Base-by-base conservation (phyloP, 2,797 vertebrate genomes). In the Chloroceryle amazona region DNA sequence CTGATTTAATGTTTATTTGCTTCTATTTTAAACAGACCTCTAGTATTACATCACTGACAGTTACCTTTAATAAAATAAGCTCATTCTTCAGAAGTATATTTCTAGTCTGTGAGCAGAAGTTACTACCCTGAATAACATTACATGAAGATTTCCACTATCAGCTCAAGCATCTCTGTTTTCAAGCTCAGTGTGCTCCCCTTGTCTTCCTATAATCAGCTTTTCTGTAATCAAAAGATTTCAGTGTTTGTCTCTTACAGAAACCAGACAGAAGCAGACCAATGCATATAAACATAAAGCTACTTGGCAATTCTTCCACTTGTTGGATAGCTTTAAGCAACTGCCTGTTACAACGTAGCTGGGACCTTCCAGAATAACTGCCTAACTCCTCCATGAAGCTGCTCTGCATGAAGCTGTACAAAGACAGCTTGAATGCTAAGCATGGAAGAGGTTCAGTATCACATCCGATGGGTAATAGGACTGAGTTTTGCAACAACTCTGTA, bases 331-430 rank as follows among this genome's bases (percentile, higher is more conserved):
- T 23, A 17, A 33, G 31, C 25, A 3, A 12, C 39, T 10, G n/a
- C 28, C 29, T 4, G 11, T 7, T 49, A 3, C 11, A 11, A 11
- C 2, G 1, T 1, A 35, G 21, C 10, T 2, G 2, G 15, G 42
- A 4, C 15, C 21, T 54, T 16, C n/a, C 60, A 33, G 46, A 68
- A 19, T 28, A 67, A 16, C 37, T 46, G n/a, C 42, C 46, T 58
- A 17, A 35, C 20, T 19, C 39, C 28, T 35, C 21, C 63, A 67
- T 42, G n/a, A 0, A 13, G 23, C 2, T 41, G n/a, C n/a, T 66
- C 47, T 85, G 10, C 16, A 5, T 2, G 14, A 41, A 47, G 31
- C 28, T 66, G 17, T 6, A 18, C 21, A 21, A 29, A 42, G 35
- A 18, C 37, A 25, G 6, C 17, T 63, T 5, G 1, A 54, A 8